A percentile compares a stretch with the other conserved stretches of the same genome.
phyloP scores from a whole-genome alignment of 1,140 invertebrate genomes.

The Vollenhovia emeryi region DNA sequence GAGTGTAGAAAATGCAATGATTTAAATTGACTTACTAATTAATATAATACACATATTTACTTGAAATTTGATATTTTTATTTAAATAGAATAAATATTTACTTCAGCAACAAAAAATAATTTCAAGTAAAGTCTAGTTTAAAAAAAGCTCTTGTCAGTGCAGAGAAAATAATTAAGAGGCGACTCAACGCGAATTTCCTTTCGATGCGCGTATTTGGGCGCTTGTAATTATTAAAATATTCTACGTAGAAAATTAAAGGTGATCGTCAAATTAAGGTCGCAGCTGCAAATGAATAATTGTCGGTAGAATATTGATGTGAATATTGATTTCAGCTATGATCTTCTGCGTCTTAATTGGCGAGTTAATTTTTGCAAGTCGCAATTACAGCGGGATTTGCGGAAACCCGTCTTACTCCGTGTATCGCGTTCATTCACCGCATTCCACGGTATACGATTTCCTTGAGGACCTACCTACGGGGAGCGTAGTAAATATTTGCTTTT shows the following conservation, averaged over 20 bases:
- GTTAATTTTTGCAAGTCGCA: not conserved
- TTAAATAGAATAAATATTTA: too few relatives aligned
- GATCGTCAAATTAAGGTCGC: conserved; percentile 7
- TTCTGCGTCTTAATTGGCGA: not conserved
- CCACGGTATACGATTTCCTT: not conserved
- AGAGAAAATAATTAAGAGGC: not conserved
- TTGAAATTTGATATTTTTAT: too few relatives aligned
- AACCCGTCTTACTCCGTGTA: not conserved
- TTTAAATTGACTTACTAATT: too few relatives aligned
- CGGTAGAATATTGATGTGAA: too few relatives aligned
- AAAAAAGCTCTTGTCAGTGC: too few relatives aligned
- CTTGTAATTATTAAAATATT: not conserved
- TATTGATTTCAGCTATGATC: not conserved
- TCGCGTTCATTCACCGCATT: not conserved
- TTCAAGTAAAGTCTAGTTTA: too few relatives aligned
- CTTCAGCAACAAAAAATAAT: too few relatives aligned
- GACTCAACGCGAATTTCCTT: not conserved
- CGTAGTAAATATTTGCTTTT: conserved; percentile 27
- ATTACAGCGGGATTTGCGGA: not conserved
- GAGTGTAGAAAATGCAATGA: too few relatives aligned
- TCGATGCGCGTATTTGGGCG: not conserved
- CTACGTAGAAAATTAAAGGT: not conserved
- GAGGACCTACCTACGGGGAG: not conserved
- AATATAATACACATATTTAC: too few relatives aligned
- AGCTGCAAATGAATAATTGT: too few relatives aligned